A percentile compares a stretch with the other conserved stretches of the same genome.
Conservation (phyloP, 2,888 invertebrate species). For the Coelopa pilipes region DNA sequence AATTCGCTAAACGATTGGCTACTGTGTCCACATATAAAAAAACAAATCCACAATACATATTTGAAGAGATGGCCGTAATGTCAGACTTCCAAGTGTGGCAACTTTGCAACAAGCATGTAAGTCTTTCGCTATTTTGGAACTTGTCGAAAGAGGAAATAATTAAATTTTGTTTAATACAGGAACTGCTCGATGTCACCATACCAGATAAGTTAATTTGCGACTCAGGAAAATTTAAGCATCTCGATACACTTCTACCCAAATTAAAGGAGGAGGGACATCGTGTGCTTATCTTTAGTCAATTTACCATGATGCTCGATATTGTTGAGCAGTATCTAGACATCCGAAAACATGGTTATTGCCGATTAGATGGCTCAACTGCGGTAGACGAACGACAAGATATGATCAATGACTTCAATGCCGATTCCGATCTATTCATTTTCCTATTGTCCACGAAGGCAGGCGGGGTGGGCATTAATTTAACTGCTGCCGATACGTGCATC, state of each 20-base stretch:
- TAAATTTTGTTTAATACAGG: conserved; percentile 65
- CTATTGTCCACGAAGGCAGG: conserved; percentile 93
- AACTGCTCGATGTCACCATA: conserved; percentile 72
- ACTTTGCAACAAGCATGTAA: conserved; percentile 74
- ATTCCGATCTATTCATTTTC: conserved; percentile 86
- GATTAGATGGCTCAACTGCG: conserved; percentile 91
- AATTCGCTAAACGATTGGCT: conserved; percentile 78
- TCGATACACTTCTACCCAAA: conserved; percentile 81
- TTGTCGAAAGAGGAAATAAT: background rate
- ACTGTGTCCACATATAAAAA: conserved; percentile 78
- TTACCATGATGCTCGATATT: conserved; percentile 94
- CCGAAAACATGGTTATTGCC: conserved; percentile 77
- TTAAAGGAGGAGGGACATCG: conserved; percentile 81
- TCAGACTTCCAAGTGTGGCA: conserved; percentile 93
- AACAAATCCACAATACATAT: conserved; percentile 80
- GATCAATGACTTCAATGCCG: conserved; percentile 88
- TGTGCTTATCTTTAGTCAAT: conserved; percentile 95
- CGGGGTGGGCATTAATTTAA: conserved; percentile 94
- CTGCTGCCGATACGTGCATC: conserved; percentile 93
- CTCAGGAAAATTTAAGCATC: conserved; percentile 86
- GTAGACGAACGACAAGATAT: conserved; percentile 87
- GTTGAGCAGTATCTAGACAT: conserved; percentile 87
- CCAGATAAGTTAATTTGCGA: conserved; percentile 78
- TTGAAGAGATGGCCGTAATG: conserved; percentile 87
- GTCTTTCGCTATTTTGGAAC: conserved; percentile 36